phyloP scores from a whole-genome alignment of 1,140 invertebrate genomes.

The Drosophila orena region DNA sequence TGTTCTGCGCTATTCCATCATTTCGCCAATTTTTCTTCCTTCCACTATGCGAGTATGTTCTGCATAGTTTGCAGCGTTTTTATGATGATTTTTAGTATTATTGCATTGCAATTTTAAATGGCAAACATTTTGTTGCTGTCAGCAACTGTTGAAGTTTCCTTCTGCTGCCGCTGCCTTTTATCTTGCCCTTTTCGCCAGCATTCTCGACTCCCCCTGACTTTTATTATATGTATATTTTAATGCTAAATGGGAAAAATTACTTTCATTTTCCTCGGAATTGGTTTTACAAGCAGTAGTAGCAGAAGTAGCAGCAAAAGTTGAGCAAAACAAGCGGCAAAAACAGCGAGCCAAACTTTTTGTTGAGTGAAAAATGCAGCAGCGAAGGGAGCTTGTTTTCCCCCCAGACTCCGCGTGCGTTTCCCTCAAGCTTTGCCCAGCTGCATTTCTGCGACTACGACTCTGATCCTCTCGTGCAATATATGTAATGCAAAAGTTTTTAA shows the following conservation, averaged over 20 bases:
- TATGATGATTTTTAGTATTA: conserved; percentile 80
- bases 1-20: conserved; percentile 24
- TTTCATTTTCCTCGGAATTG: conserved; percentile 81
- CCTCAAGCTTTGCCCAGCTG: conserved; percentile 20
- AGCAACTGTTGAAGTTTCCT: conserved; percentile 42
- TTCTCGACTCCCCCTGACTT: conserved; percentile 50
- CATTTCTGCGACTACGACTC: conserved; percentile 44
- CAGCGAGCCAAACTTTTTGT: conserved; percentile 61
- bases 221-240: conserved; percentile 76
- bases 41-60: conserved; percentile 6
- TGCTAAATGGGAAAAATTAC: conserved; percentile 80
- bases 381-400: conserved; percentile 22
- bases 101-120: conserved; percentile 78
- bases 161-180: background rate
- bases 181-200: background rate
- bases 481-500: conserved; percentile 81
- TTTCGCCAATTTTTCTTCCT: background rate
- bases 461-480: conserved; percentile 71
- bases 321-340: conserved; percentile 62
- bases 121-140: conserved; percentile 76
- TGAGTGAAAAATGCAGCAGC: conserved; percentile 74
- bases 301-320: conserved; percentile 51
- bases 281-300: conserved; percentile 68
- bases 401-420: background rate
- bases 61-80: conserved; percentile 55